Base-by-base conservation (phyloP, 2,888 invertebrate genomes). In the Colostygia pectinataria region DNA sequence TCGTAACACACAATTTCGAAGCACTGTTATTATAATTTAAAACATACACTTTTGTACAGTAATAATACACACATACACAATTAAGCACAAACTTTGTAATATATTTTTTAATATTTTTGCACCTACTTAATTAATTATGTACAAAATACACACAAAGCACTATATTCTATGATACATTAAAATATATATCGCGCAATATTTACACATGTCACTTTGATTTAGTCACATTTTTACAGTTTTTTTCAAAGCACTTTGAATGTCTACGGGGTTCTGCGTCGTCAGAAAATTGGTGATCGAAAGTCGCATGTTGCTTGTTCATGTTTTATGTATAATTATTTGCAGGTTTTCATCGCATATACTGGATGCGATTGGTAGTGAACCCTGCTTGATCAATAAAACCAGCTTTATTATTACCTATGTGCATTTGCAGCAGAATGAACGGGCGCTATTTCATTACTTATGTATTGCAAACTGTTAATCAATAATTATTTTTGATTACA, bases 291-390 rank as follows among this genome's bases (percentile, higher is more conserved):
- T 67, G 70, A 61, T 76, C 57, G 70, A 59, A 67, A 75, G 72
- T 87, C 83, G 86, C 87, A 86, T 86, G 84, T 50, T 68, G 77
- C 71, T 68, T 77, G 69, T 59, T 66, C 57, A 34, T 66, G 65
- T 55, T 73, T 68, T 68, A 61, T 38, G 61, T 73, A 57, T 73
- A 46, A 48, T 67, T 55, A 62, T 39, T 42, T 55, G 51, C 52
- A 62, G 52, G 42, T 43, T 39, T 23, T 37, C 29, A 29, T 45
- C 18, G 8, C 25, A 13, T 28, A 31, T 41, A 33, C 37, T 27
- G 24, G 27, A 41, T 42, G 27, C 8, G 24, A 7, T 29, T 25
- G 4, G n/a, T 29, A 12, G 13, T n/a, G 36, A 28, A 27, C 28
- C 37, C 37, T 38, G 45, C 45, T 46, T 29, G 15, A 12, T 36